Percentiles rank a stretch among this genome's conserved stretches.
These are phyloP conservation scores for Agrilus mali DNA, from an alignment of 2,888 invertebrate genomes.

Conservation along the genomic window DNA sequence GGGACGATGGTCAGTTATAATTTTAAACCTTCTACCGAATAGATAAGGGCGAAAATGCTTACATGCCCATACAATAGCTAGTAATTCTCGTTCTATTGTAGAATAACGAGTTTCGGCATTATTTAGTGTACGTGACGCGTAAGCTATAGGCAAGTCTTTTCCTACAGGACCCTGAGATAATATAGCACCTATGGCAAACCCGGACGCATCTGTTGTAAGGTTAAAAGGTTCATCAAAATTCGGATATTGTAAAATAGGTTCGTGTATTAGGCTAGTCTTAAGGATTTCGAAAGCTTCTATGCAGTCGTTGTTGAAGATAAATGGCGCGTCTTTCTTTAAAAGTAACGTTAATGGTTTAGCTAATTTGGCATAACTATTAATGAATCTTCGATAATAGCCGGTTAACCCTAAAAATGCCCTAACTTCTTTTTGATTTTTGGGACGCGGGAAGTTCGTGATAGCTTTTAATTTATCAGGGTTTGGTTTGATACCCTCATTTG, in stretches of 20 bases:
- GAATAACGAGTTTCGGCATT: constrained; percentile 9
- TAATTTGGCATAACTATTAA: constrained; percentile 1
- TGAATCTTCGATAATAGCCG: not conserved
- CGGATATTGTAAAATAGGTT: constrained; percentile 15
- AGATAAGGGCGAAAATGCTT: too few species aligned
- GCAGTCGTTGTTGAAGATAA: too few species aligned
- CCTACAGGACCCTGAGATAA: constrained; percentile 13
- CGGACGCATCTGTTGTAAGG: constrained; percentile 16
- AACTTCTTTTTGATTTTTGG: too few species aligned
- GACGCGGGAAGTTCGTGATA: too few species aligned
- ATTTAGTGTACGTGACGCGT: constrained; percentile 9
- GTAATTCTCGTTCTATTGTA: constrained; percentile 15
- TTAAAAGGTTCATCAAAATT: constrained; percentile 16
- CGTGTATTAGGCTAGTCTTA: too few species aligned
- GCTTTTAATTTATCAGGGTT: constrained; percentile 1
- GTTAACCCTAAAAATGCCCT: too few species aligned
- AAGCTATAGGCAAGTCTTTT: constrained; percentile 13
- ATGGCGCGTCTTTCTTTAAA: constrained; percentile 10
- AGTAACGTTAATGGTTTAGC: constrained; percentile 10
- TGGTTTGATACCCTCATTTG: constrained; percentile 7
- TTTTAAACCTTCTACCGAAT: too few species aligned
- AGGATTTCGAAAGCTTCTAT: constrained; percentile 6
- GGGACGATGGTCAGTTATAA: too few species aligned
- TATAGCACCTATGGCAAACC: constrained; percentile 14
- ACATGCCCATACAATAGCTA: constrained; percentile 13